Evolutionary conservation across 2,797 vertebrate genomes (phyloP).

Genomic region (Neomorphus geoffroyi): DNA sequence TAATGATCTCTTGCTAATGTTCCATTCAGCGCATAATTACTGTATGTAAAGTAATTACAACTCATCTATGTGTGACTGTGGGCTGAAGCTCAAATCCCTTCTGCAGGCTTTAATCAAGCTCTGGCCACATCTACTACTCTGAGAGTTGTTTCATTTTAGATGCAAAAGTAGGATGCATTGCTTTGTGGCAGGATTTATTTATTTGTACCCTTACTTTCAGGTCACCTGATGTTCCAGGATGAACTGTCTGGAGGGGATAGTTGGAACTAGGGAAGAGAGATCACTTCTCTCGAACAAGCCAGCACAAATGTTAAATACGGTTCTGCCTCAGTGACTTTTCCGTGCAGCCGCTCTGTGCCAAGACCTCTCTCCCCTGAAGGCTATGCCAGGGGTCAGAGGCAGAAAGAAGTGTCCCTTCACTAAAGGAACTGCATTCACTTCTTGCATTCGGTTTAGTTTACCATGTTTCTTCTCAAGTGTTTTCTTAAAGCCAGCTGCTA

Average conservation of each 20-base stretch:
- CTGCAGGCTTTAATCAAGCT: background rate
- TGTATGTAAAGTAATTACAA: conserved; percentile 33
- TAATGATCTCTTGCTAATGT: conserved; percentile 16
- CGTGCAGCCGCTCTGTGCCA: background rate
- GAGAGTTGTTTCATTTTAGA: background rate
- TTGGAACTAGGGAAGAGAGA: background rate
- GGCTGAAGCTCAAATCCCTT: background rate
- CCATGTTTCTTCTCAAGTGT: background rate
- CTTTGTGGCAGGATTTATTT: background rate
- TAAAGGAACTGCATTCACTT: background rate
- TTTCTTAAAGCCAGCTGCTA: background rate
- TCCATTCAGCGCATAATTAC: conserved; percentile 40
- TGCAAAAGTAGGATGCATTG: background rate
- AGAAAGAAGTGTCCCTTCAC: background rate
- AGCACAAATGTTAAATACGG: background rate
- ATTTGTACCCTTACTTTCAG: background rate
- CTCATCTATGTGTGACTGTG: background rate
- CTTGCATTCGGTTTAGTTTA: background rate
- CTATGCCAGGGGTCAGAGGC: background rate
- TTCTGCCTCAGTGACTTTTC: background rate
- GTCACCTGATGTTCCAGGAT: background rate
- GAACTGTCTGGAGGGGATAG: background rate
- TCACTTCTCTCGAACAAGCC: background rate
- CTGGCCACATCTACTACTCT: background rate
- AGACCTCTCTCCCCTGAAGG: background rate